phyloP scores from a whole-genome alignment of 2,797 vertebrate species.

The Semotilus atromaculatus region DNA sequence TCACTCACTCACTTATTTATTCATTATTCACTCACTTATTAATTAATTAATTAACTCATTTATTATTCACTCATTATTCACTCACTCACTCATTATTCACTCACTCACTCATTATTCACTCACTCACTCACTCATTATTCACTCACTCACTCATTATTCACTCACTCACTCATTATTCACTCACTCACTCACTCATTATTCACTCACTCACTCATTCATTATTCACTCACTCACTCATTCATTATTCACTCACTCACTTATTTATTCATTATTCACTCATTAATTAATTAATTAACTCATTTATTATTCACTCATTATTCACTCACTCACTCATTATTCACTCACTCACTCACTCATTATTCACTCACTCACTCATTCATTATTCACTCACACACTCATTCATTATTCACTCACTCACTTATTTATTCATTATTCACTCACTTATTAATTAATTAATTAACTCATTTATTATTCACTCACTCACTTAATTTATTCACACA shows the following conservation, averaged over 20 bases:
- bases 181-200: too few species aligned
- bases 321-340: fast-evolving
- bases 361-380: not conserved
- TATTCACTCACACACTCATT: too few species aligned
- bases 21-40: too few species aligned
- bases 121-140: too few species aligned
- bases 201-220: too few species aligned
- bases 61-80: not conserved
- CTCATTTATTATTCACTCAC: not conserved
- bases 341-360: too few species aligned
- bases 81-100: not conserved
- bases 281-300: too few species aligned
- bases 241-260: not conserved
- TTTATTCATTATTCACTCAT: not conserved
- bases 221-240: not conserved
- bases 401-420: not conserved
- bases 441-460: fast-evolving
- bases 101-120: not conserved
- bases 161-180: too few species aligned
- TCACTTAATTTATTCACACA: too few species aligned
- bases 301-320: too few species aligned
- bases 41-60: too few species aligned
- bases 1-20: not conserved
- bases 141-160: fast-evolving
- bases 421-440: not conserved